Evolutionary conservation across 2,113 vertebrate genomes (phyloP), one percentile per base, ranked within the genome.

Genomic region (Bothrops jararaca): DNA sequence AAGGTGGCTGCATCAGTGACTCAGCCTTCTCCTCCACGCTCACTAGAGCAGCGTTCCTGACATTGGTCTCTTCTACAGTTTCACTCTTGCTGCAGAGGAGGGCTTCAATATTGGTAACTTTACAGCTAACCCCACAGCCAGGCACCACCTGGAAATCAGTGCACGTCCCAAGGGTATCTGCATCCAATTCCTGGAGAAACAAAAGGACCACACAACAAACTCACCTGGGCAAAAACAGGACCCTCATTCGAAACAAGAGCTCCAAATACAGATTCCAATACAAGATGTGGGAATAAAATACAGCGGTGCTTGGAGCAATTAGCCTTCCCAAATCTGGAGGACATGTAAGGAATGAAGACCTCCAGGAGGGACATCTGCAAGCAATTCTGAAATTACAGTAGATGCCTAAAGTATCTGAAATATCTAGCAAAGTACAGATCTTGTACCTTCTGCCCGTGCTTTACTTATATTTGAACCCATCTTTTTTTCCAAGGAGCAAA

Each of bases 111-210:
- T 99, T 99, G 97, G 97, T 98, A 95, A 99, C 98, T 97, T 98
- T 98, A 97, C 99, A 99, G 89, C 98, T 98, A 94, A 99, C 98
- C 54, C 99, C 99, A 34, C 99, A 99, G 92, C 99, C 99, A 0
- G 99, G 98, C 90, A 99, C 99, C 0, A 99, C 98, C 95, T 99
- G 99, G 92, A 99, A 99, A 97, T 99, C 99, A 20, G 97, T 97
- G 93, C 99, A 99, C 0, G 98, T 98, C 26, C 99, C 99, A 85
- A 99, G 98, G 58, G 97, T 97, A 94, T 99, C 99, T 0, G 97
- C 97, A 18, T 98, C 97, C 90, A 99, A 96, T 69, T 98, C 98
- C 99, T 99, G 95, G 45, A 69, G 74, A 95, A n/a, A 93, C 95
- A 5, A 12, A 88, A 0, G 0, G 92, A 93, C 1, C 22, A 12